These are phyloP conservation scores for Pygocentrus nattereri DNA, from an alignment of 2,797 vertebrate genomes.

Conservation along the genomic window DNA sequence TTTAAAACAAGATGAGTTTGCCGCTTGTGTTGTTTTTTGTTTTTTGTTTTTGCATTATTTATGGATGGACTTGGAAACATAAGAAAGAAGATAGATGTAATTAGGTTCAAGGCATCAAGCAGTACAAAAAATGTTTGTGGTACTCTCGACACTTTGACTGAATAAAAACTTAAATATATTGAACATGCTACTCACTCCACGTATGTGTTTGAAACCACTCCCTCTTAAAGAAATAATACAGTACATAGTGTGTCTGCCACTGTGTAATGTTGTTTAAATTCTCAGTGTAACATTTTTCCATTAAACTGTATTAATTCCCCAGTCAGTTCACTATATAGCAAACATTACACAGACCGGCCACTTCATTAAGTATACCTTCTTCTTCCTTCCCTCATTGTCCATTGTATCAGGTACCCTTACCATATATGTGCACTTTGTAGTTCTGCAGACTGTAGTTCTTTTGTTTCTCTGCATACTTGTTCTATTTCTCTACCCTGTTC, in stretches of 20 bases:
- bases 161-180: neutral
- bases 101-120: too few species aligned
- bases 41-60: neutral
- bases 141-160: too few species aligned
- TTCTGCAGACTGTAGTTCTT: too few species aligned
- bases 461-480: too few species aligned
- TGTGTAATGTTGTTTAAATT: neutral
- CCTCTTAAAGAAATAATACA: neutral
- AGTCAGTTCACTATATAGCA: neutral
- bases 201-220: neutral
- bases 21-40: neutral
- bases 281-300: neutral
- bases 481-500: too few species aligned
- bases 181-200: neutral
- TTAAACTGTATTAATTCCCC: neutral
- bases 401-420: too few species aligned
- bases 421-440: too few species aligned
- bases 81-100: too few species aligned
- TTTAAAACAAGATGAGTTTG: neutral
- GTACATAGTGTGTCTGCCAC: neutral
- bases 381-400: too few species aligned
- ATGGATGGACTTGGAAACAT: neutral
- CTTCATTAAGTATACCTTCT: too few species aligned
- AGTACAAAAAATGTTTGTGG: too few species aligned
- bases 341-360: too few species aligned